Evolutionary conservation across 2,113 vertebrate species (phyloP), one percentile per base, ranked within the genome.

Genomic region (Datnioides undecimradiatus): DNA sequence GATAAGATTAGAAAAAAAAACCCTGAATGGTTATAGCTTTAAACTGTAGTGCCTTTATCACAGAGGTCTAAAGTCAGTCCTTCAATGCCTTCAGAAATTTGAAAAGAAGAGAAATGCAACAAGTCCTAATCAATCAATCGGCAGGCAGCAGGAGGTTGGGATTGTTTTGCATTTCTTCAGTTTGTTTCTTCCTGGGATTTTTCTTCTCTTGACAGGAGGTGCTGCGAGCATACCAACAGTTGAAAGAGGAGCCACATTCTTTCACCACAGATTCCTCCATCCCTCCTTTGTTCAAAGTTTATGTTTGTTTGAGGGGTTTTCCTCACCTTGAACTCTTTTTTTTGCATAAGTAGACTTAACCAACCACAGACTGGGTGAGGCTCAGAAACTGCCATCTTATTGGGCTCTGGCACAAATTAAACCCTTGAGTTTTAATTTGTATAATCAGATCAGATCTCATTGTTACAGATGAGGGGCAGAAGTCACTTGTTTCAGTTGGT

Each of bases 161-260:
- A 49, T 91, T 92, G 91, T 92, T 93, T 92, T 92, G 90, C 87
- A 87, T 91, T 92, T 89, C 85, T 80, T 77, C 72, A 73, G 68
- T 89, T 88, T 90, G 85, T 91, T 92, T 91, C 86, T 93, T 93
- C 91, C 88, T 91, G 90, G 76, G 82, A 89, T 82, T 90, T 91
- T 92, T 91, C 89, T 88, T 77, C 84, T 60, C 83, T 74, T 90
- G 92, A 92, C 90, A 92, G 83, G 90, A 90, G 91, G 79, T 90
- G 85, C 90, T 67, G 73, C 41, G 55, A 91, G 90, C 86, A 80
- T 67, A 83, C 84, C 80, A 72, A 67, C 90, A 89, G 91, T 79
- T 95, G 92, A 94, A 94, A 94, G 93, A 93, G 66, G 85, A 90
- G 82, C 68, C 79, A 67, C 82, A 88, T 92, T 92, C 92, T 90